Base-by-base conservation (phyloP, 2,888 invertebrate genomes). In the Caradrina kadenii region DNA sequence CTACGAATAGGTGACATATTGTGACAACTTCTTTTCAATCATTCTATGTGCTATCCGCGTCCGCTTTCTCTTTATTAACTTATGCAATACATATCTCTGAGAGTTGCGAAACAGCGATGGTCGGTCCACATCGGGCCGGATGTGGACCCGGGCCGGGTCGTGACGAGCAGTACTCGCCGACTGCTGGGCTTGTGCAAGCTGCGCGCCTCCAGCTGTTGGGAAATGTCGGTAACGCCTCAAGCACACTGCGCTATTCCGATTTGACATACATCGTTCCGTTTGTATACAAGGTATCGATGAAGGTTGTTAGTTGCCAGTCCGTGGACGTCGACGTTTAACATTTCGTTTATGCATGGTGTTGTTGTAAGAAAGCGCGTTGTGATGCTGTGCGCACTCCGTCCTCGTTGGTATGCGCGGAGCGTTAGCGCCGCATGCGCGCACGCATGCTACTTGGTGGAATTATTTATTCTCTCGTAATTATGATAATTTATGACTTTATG, bases 381-480 rank as follows among this genome's bases (percentile, higher is more conserved):
- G 81, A 69, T 61, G 69, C 69, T 63, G 64, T 48, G 61, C 48
- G 62, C 82, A 63, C 65, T 39, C 19, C 6, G 49, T 2, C 15
- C 22, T 42, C 48, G 19, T 76, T 62, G 55, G 45, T 8, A 67
- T 69, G 72, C 53, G 48, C 55, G 17, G 61, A 35, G 49, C 62
- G 64, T 22, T 45, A 65, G 69, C 70, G 71, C 71, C 69, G 70
- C 70, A 68, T 54, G 66, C 66, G 56, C 54, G 45, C 68, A 49
- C 49, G 62, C 68, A 53, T 31, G 50, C 48, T 26, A 53, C 65
- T 21, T 70, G 49, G 65, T 75, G 63, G 54, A 64, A 60, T 69
- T 39, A 67, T 79, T 67, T 61, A 56, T 69, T 55, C 8, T n/a
- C 39, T 52, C 48, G 60, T 82, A 69, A 84, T 71, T 84, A 82